A percentile compares a stretch with the other conserved stretches of the same genome.
Evolutionary conservation across 2,888 invertebrate species (phyloP).

Genomic region (Cremastinae sp.): DNA sequence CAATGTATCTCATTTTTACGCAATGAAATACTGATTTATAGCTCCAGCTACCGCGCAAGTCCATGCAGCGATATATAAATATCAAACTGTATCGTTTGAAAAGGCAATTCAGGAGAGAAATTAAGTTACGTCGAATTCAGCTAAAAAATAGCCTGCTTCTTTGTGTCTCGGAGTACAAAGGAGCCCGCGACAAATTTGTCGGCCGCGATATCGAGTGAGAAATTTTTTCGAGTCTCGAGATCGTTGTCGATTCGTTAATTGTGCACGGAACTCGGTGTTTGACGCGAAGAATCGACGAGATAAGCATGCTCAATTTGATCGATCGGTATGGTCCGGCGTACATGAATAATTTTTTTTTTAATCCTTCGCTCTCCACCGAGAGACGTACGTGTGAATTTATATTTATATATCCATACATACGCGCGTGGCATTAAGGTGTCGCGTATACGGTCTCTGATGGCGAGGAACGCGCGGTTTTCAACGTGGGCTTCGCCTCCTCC

Average conservation of each 20-base stretch:
- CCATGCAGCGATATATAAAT: too few relatives aligned
- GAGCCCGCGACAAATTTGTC: background rate
- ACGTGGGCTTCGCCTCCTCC: constrained; percentile 57
- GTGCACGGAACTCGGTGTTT: constrained; percentile 33
- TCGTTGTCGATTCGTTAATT: constrained; percentile 31
- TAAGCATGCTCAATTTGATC: constrained; percentile 52
- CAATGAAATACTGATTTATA: background rate
- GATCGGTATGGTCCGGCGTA: constrained; percentile 30
- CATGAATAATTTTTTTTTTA: constrained; percentile 17
- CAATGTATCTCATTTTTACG: background rate
- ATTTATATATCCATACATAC: constrained; percentile 30
- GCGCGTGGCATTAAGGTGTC: constrained; percentile 57
- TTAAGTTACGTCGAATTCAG: too few relatives aligned
- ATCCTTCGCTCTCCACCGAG: constrained; percentile 15
- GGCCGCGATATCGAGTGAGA: background rate
- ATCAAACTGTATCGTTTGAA: too few relatives aligned
- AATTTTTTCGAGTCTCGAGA: background rate
- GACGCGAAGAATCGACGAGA: constrained; percentile 37
- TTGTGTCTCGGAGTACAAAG: background rate
- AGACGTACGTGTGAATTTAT: constrained; percentile 19
- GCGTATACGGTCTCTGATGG: constrained; percentile 52
- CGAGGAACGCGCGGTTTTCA: constrained; percentile 36
- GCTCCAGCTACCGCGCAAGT: too few relatives aligned
- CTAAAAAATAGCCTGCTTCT: background rate
- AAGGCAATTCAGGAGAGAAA: too few relatives aligned